A percentile compares a stretch with the other conserved stretches of the same genome.
Evolutionary conservation across 2,113 vertebrate genomes (phyloP).

Genomic region (Cinclus mexicanus): DNA sequence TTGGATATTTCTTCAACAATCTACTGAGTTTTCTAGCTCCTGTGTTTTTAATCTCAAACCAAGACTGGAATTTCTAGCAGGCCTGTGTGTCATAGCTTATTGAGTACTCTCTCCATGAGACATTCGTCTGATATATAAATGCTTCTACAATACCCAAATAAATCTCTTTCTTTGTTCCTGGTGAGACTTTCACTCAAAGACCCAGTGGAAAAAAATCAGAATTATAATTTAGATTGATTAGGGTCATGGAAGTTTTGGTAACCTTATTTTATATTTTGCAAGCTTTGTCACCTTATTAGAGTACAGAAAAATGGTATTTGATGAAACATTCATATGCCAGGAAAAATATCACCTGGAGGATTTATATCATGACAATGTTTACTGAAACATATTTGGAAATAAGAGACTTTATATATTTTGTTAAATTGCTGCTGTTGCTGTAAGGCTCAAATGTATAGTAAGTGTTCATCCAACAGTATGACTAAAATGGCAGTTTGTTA

Average conservation of each 20-base stretch:
- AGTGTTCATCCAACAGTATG: not conserved
- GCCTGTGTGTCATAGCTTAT: not conserved
- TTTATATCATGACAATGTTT: not conserved
- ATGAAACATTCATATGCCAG: not conserved
- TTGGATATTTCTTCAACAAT: not conserved
- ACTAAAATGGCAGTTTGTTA: not conserved
- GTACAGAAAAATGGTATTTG: not conserved
- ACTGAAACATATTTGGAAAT: not conserved
- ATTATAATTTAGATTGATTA: not conserved
- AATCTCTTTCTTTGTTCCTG: not conserved
- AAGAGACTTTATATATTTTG: not conserved
- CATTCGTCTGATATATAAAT: not conserved
- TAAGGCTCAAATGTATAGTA: not conserved
- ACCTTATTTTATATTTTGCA: not conserved
- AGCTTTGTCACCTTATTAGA: not conserved
- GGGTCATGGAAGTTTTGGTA: not conserved
- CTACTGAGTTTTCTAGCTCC: not conserved
- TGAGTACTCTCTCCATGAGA: not conserved
- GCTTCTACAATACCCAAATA: not conserved
- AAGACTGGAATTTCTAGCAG: not conserved
- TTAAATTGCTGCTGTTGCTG: not conserved
- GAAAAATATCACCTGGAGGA: not conserved
- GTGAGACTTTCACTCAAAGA: not conserved
- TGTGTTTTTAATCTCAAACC: not conserved
- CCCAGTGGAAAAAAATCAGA: not conserved